A percentile compares a stretch with the other conserved stretches of the same genome.
These are phyloP conservation scores for Hirudo medicinalis DNA, from an alignment of 1,140 invertebrate genomes.

Conservation along the genomic window DNA sequence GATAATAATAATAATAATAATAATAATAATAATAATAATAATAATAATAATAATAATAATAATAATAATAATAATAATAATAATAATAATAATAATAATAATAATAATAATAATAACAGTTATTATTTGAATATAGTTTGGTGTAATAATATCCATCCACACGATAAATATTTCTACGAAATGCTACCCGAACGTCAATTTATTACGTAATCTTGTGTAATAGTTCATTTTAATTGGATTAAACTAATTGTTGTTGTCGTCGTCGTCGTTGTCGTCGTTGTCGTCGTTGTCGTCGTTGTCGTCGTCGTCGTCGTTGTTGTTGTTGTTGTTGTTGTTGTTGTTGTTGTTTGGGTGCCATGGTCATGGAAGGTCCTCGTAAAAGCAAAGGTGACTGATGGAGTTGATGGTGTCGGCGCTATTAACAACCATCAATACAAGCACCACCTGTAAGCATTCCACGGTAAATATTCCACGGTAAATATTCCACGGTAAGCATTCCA, in stretches of 20 bases:
- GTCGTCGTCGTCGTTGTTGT: background rate
- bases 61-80: too few species aligned
- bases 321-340: slow-evolving; percentile 3
- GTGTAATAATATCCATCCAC: too few species aligned
- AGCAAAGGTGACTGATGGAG: background rate
- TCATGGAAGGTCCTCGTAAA: background rate
- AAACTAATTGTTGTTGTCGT: background rate
- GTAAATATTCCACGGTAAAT: background rate
- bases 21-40: too few species aligned
- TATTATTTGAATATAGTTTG: too few species aligned
- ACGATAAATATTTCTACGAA: too few species aligned
- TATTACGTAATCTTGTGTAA: too few species aligned
- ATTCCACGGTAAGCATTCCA: background rate
- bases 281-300: background rate
- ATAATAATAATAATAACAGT: too few species aligned
- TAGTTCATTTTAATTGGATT: too few species aligned
- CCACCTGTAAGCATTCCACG: background rate
- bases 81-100: too few species aligned
- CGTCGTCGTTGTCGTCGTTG: background rate
- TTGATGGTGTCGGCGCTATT: background rate
- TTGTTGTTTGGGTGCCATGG: background rate
- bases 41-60: too few species aligned
- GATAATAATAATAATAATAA: too few species aligned
- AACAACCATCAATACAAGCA: background rate
- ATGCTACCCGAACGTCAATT: too few species aligned